Percentiles rank a stretch among this genome's conserved stretches.
These are phyloP conservation scores for Drosophila barbarae DNA, from an alignment of 2,888 invertebrate genomes.

Conservation along the genomic window DNA sequence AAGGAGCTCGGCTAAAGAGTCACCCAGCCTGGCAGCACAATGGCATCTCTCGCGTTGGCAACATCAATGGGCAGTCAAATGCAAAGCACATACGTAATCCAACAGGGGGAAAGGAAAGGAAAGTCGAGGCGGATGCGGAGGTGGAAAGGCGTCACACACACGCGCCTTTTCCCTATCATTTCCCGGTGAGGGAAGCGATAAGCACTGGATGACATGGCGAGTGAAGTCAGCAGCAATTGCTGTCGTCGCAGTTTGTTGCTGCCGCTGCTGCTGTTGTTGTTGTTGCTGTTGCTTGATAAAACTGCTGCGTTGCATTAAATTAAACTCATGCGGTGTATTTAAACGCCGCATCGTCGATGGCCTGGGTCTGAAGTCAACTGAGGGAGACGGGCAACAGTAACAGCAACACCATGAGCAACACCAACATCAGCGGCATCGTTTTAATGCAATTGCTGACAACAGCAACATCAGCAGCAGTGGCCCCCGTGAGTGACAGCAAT, in stretches of 20 bases:
- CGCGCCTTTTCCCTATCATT: slow-evolving; percentile 33
- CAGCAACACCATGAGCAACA: slow-evolving; percentile 28
- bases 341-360: slow-evolving; percentile 49
- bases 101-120: neutral
- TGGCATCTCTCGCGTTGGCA: slow-evolving; percentile 25
- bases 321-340: slow-evolving; percentile 71
- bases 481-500: slow-evolving; percentile 68
- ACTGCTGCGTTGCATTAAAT: slow-evolving; percentile 72
- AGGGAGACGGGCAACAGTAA: slow-evolving; percentile 9
- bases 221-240: slow-evolving; percentile 53
- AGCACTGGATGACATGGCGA: slow-evolving; percentile 51
- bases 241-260: slow-evolving; percentile 46
- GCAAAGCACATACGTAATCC: slow-evolving; percentile 45
- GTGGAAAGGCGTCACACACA: slow-evolving; percentile 32
- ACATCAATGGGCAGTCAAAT: slow-evolving; percentile 44
- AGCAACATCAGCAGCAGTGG: slow-evolving; percentile 30
- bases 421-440: slow-evolving; percentile 40
- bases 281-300: slow-evolving; percentile 55
- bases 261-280: slow-evolving; percentile 7
- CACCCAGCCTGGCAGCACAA: slow-evolving; percentile 26
- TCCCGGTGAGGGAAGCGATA: slow-evolving; percentile 46
- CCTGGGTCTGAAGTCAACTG: slow-evolving; percentile 23
- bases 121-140: neutral
- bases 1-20: slow-evolving; percentile 20
- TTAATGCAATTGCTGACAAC: slow-evolving; percentile 60